Base-by-base conservation (phyloP, 2,797 vertebrate species). In the Scolopax bukidnonensis region DNA sequence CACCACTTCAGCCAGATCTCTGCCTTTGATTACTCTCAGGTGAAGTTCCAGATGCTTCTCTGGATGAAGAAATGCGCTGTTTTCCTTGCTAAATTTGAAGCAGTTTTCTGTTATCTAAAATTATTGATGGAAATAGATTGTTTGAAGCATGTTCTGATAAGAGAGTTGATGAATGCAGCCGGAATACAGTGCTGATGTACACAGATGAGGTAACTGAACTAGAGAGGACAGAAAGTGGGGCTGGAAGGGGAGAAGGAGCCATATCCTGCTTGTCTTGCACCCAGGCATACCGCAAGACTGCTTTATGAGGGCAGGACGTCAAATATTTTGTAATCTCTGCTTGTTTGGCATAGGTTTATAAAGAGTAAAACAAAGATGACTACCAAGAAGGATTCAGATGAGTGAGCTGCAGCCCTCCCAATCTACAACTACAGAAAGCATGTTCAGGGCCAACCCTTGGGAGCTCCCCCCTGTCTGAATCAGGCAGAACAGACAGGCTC, bases 121-220 rank as follows among this genome's bases (percentile, higher is more conserved):
- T 57, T 16, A 30, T 41, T 87, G 28, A 10, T n/a, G 3, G 14
- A 77, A 81, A n/a, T 47, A 40, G n/a, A 33, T 40, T 71, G 36
- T 50, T 64, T 64, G 0, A 0, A 78, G 32, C 20, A 2, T 38
- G 18, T 60, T 84, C 53, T 68, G 41, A 8, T 63, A 30, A 50
- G 30, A 79, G 41, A 33, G 60, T 32, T 73, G 87, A 24, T 45
- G 68, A 73, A 64, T 19, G 32, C 47, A 50, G 54, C 9, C 41
- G 11, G 30, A 83, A 12, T 21, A 15, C 14, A 47, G 20, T 28
- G 36, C 19, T 61, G 48, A 33, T 53, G 13, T 33, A 19, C 21
- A 3, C 1, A 0, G 30, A 51, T 0, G 0, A 85, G 68, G 36
- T 50, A 9, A 0, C 1, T 54, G 13, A 60, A 12, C 43, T 51